These are phyloP conservation scores for Lycaena phlaeas DNA, from an alignment of 2,888 invertebrate genomes.

Conservation along the genomic window DNA sequence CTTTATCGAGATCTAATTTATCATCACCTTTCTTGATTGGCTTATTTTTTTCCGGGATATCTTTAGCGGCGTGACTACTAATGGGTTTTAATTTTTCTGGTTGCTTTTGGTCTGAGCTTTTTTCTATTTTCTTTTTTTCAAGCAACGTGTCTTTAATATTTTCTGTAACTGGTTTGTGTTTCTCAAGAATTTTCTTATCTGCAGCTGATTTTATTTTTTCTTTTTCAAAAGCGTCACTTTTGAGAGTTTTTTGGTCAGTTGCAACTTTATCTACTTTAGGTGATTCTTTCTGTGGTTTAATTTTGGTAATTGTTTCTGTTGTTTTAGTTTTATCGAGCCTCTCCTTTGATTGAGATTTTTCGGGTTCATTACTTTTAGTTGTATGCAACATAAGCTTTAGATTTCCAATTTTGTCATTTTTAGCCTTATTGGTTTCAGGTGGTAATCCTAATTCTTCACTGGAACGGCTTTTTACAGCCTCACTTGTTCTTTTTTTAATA, in stretches of 20 bases:
- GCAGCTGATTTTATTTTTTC: too few relatives aligned
- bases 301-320: background rate
- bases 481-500: slow-evolving; percentile 15
- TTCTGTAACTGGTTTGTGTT: background rate
- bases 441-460: background rate
- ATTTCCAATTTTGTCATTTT: background rate
- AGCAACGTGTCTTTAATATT: background rate
- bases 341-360: background rate
- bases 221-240: too few relatives aligned
- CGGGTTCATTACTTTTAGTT: background rate
- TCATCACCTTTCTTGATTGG: slow-evolving; percentile 2
- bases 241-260: too few relatives aligned
- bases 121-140: background rate
- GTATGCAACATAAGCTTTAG: background rate
- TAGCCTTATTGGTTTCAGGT: background rate
- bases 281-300: too few relatives aligned
- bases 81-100: background rate
- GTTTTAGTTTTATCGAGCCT: background rate
- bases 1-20: background rate
- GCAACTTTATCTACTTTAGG: too few relatives aligned
- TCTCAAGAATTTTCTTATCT: background rate
- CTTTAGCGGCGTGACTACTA: background rate
- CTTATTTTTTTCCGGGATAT: background rate
- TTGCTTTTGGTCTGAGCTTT: background rate
- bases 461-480: slow-evolving; percentile 12